Base-by-base conservation (phyloP, 2,797 vertebrate species). In the Cottoperca gobio region DNA sequence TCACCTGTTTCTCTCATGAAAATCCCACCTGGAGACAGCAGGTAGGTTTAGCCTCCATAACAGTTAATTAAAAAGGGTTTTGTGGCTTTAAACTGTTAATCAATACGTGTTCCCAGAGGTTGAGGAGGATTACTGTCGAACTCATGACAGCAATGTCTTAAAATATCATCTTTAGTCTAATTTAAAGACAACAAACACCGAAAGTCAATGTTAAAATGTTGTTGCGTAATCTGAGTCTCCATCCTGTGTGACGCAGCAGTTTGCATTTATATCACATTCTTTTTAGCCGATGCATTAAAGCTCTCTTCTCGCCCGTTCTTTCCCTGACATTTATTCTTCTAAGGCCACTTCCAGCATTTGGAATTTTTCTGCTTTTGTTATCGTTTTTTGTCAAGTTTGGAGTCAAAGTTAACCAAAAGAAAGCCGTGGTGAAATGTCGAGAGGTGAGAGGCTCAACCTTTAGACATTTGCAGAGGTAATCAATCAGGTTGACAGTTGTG, bases 391-490 rank as follows among this genome's bases (percentile, higher is more conserved):
- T 90, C 87, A 84, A 83, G 84, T 88, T 82, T 50, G 53, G 45
- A 89, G 78, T 79, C 72, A 76, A 76, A 87, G 80, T 84, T 82
- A 84, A 82, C 60, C 65, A 74, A 84, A 85, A 79, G 43, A 78
- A 76, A 91, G 89, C 37, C 28, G 82, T 31, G n/a, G 89, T 42
- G 68, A 90, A 92, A 91, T 92, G 92, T 82, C 89, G 61, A 50
- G 79, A 85, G 89, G 91, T 91, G 84, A 91, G 85, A 73, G 75
- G 73, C 86, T 81, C 86, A 87, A 92, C 90, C 93, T 92, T 91
- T 89, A 85, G 89, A 91, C 88, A 91, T 92, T 92, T 90, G 55
- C 89, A 61, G 82, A 69, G 78, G 86, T 90, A 86, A 92, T 92
- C 90, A 89, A 93, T 93, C 93, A 92, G 84, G 64, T 31, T 89